These are phyloP conservation scores for Phalacrocorax pelagicus DNA, from an alignment of 2,113 vertebrate genomes.

Conservation along the genomic window DNA sequence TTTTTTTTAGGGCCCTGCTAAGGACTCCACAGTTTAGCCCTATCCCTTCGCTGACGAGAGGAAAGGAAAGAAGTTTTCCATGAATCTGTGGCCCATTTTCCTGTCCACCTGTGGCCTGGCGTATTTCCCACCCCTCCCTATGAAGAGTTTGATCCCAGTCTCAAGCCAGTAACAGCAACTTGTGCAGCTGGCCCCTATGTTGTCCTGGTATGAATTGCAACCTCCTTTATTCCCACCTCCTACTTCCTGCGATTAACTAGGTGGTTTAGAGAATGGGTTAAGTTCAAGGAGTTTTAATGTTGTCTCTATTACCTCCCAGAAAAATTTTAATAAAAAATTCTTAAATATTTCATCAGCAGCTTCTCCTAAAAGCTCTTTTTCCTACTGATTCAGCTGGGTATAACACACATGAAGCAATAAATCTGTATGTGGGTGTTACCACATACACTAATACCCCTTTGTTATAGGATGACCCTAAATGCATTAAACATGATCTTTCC, in stretches of 20 bases:
- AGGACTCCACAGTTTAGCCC: neutral
- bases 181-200: neutral
- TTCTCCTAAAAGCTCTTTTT: constrained; percentile 42
- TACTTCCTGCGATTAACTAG: neutral
- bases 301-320: neutral
- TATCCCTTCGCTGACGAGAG: neutral
- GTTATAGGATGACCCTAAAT: constrained; percentile 9
- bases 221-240: neutral
- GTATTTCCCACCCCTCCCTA: neutral
- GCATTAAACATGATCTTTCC: constrained; percentile 1
- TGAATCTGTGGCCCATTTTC: neutral
- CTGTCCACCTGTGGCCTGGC: neutral
- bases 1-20: neutral
- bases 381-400: constrained; percentile 8
- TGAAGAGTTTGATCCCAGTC: neutral
- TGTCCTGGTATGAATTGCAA: neutral
- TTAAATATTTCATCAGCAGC: constrained; percentile 51
- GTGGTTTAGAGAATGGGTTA: neutral
- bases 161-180: neutral
- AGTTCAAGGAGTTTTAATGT: constrained; percentile 13
- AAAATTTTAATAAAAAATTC: constrained; percentile 40
- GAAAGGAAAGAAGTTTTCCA: neutral
- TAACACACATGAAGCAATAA: constrained; percentile 21
- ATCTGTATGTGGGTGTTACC: neutral
- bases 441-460: neutral